These are phyloP conservation scores for Hippoglossus hippoglossus DNA, from an alignment of 2,797 vertebrate genomes.

Conservation along the genomic window DNA sequence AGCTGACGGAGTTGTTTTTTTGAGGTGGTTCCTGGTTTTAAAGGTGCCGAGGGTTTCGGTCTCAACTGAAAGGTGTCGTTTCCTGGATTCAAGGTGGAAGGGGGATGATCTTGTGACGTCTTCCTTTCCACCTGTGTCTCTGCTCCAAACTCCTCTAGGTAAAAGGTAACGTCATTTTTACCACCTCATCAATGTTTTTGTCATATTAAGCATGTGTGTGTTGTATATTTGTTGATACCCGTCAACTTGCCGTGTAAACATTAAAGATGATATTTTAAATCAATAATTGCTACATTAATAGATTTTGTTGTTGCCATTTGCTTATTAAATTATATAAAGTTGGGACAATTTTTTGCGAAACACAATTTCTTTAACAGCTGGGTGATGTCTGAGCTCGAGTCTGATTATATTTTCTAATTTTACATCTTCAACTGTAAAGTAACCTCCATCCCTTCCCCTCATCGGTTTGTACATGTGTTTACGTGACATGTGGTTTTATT, in stretches of 20 bases:
- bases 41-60: slow-evolving; percentile 36
- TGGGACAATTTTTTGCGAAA: background rate
- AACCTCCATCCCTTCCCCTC: background rate
- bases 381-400: background rate
- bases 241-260: too few species aligned
- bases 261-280: too few species aligned
- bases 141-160: too few species aligned
- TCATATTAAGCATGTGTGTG: too few species aligned
- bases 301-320: background rate
- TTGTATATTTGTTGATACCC: too few species aligned
- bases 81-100: slow-evolving; percentile 46
- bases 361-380: background rate
- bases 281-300: background rate
- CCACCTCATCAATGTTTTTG: too few species aligned
- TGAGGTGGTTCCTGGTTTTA: background rate
- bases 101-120: background rate
- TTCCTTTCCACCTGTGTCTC: background rate
- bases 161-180: too few species aligned
- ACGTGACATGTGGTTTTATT: slow-evolving; percentile 36
- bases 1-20: too few species aligned
- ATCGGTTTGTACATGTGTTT: background rate
- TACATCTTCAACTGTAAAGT: background rate
- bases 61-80: slow-evolving; percentile 57
- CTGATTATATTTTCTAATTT: slow-evolving; percentile 1
- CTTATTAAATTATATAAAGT: background rate